Evolutionary conservation across 2,113 vertebrate species (phyloP).

Genomic region (Chaetura pelagica): DNA sequence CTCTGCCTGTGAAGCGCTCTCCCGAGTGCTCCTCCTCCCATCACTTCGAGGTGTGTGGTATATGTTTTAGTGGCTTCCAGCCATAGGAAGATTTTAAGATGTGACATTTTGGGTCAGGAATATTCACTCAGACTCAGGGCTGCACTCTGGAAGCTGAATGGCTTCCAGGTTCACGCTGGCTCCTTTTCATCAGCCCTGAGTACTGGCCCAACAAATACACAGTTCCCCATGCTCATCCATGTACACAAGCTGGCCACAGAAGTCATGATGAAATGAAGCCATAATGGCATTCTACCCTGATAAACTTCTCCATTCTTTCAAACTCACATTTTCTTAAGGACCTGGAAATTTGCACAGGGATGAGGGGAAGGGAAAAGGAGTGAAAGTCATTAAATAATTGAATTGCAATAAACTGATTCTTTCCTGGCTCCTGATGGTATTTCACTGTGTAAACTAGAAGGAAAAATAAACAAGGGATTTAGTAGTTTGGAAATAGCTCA

Average conservation of each 20-base stretch:
- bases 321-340: background rate
- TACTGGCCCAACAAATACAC: background rate
- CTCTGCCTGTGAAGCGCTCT: background rate
- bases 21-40: background rate
- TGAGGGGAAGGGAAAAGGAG: background rate
- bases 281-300: background rate
- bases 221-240: background rate
- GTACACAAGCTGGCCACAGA: background rate
- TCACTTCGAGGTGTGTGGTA: background rate
- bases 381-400: constrained; percentile 71
- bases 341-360: constrained; percentile 16
- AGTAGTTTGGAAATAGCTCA: constrained; percentile 69
- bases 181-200: background rate
- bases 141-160: background rate
- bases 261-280: background rate
- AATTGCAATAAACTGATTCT: constrained; percentile 73
- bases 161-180: background rate
- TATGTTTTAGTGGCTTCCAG: background rate
- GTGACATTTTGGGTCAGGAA: constrained; percentile 3
- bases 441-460: constrained; percentile 69
- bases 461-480: constrained; percentile 74
- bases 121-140: background rate
- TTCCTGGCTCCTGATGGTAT: constrained; percentile 68
- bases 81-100: background rate
- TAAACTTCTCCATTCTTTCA: background rate